phyloP scores from a whole-genome alignment of 2,113 vertebrate genomes.

The Candoia aspera region DNA sequence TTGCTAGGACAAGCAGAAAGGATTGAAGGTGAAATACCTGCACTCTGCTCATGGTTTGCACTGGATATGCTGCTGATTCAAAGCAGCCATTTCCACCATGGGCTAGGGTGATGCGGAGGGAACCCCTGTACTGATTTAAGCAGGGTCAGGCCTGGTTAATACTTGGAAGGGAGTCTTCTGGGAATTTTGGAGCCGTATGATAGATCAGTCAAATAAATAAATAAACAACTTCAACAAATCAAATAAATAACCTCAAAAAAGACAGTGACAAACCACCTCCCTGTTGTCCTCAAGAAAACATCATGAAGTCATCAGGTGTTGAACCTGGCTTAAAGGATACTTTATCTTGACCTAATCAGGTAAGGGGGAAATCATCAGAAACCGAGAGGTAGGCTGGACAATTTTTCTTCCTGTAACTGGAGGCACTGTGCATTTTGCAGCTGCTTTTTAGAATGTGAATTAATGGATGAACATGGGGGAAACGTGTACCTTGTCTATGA shows the following conservation, averaged over 20 bases:
- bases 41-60: background rate
- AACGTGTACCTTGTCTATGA: background rate
- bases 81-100: background rate
- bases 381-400: background rate
- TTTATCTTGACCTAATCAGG: background rate
- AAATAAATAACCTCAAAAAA: background rate
- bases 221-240: background rate
- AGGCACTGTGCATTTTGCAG: background rate
- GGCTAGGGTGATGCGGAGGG: background rate
- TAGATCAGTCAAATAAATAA: background rate
- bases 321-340: background rate
- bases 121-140: background rate
- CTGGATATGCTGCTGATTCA: background rate
- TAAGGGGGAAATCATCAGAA: background rate
- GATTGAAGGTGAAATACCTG: background rate
- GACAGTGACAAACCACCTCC: background rate
- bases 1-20: background rate
- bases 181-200: background rate
- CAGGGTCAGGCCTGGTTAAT: background rate
- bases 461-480: background rate
- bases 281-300: background rate
- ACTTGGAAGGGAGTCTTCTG: background rate
- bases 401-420: background rate
- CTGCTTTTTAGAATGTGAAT: background rate
- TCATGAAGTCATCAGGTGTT: background rate